Conservation (phyloP, 1,140 invertebrate genomes). For the Drosophila repletoides region DNA sequence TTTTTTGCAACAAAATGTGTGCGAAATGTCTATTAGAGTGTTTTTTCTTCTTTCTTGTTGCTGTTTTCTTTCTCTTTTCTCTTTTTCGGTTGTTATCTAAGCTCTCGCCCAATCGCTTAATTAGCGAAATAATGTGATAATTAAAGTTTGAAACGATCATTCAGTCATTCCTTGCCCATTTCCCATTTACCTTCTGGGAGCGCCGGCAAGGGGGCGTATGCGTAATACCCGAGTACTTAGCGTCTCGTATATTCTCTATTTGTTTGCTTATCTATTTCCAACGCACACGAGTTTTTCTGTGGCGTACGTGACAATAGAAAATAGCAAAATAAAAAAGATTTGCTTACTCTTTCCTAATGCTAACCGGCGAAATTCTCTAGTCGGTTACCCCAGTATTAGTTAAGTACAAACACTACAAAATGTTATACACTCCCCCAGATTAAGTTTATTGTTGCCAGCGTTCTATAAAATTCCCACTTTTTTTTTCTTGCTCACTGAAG, state of each 20-base stretch:
- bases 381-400: background rate
- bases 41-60: background rate
- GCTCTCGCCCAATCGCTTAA: conserved; percentile 42
- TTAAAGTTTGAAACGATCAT: conserved; percentile 54
- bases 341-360: background rate
- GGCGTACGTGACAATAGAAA: conserved; percentile 68
- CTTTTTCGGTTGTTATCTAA: conserved; percentile 43
- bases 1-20: conserved; percentile 17
- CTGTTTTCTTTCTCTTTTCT: conserved; percentile 6
- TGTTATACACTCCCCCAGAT: background rate
- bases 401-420: background rate
- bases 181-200: conserved; percentile 18
- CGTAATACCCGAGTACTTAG: conserved; percentile 40
- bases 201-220: conserved; percentile 31
- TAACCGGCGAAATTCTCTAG: conserved; percentile 2
- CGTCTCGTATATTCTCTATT: conserved; percentile 28
- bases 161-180: no score
- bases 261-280: conserved; percentile 74
- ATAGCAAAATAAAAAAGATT: conserved; percentile 1
- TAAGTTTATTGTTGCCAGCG: background rate
- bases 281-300: conserved; percentile 51
- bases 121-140: conserved; percentile 74
- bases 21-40: conserved; percentile 6
- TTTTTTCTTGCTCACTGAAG: background rate
- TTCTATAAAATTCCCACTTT: background rate